Evolutionary conservation across 1,140 invertebrate genomes (phyloP).

Genomic region (Nephila pilipes): DNA sequence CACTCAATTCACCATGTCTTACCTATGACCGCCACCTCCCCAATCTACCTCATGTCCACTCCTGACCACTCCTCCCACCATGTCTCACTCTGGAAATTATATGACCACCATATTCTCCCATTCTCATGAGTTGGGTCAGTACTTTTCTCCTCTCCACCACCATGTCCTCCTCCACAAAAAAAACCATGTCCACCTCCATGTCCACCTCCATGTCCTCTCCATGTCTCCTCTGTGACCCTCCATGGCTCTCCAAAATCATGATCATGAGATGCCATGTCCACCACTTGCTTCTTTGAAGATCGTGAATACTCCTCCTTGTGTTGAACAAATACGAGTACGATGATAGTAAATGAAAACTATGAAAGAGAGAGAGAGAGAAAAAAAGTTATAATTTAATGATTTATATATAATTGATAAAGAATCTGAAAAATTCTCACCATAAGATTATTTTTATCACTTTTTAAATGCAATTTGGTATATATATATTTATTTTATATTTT

Average conservation of each 20-base stretch:
- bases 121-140: slow-evolving; percentile 66
- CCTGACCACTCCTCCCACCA: too few relatives aligned
- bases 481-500: too few relatives aligned
- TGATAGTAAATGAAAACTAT: neutral
- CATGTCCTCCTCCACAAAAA: slow-evolving; percentile 6
- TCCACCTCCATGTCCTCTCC: slow-evolving; percentile 27
- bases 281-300: slow-evolving; percentile 4
- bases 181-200: slow-evolving; percentile 31
- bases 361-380: neutral
- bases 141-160: slow-evolving; percentile 56
- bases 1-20: neutral
- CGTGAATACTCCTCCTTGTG: slow-evolving; percentile 16
- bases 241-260: slow-evolving; percentile 35
- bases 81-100: too few relatives aligned
- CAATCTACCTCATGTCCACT: slow-evolving; percentile 23
- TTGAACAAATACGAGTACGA: neutral
- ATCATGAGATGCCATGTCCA: slow-evolving; percentile 51
- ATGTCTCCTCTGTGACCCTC: slow-evolving; percentile 30
- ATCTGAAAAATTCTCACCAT: neutral
- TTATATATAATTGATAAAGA: neutral
- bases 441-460: too few relatives aligned
- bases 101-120: slow-evolving; percentile 66
- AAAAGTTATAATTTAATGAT: neutral
- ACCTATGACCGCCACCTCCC: slow-evolving; percentile 46
- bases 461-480: too few relatives aligned